Base-by-base conservation (phyloP, 2,888 invertebrate species). In the Euplexia lucipara region DNA sequence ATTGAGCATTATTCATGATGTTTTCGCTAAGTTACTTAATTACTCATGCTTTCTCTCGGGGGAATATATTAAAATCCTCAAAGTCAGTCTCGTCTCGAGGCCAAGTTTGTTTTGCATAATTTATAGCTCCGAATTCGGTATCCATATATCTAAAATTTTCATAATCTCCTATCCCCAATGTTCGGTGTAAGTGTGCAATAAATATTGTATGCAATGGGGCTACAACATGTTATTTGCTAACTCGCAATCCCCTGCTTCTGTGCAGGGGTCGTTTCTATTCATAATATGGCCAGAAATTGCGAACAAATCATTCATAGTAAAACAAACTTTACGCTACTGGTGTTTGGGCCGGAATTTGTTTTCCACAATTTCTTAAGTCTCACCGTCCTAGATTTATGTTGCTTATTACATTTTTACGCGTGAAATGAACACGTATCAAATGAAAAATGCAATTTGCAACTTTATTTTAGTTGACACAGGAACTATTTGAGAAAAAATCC, bases 391-490 rank as follows among this genome's bases (percentile, higher is more conserved):
- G 90, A 94, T 94, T 93, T 93, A 93, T 92, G 88, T 89, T 88
- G 88, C 92, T 93, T 93, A 93, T 93, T 92, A 93, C 90, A 92
- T 93, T 93, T 92, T 92, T 89, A 89, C 90, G 91, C 92, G 91
- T 91, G 92, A 92, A 93, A 92, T 92, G 90, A 92, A 88, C 90
- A 88, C 82, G 87, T 83, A 82, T 83, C 70, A 86, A 85, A 85
- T 83, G 82, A 86, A 83, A 86, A 88, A 90, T 86, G 87, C 90
- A 85, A 93, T 92, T 91, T 86, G 83, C 85, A 82, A 87, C 92
- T 90, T 88, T 93, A 92, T 91, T 83, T 78, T 83, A 79, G 79
- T 82, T 58, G 74, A 68, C 78, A 82, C 88, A 90, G 83, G 85
- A 89, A 87, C 89, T 88, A 89, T 91, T 85, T 83, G 83, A 68